These are phyloP conservation scores for Steinernema carpocapsae DNA, from an alignment of 2,888 invertebrate genomes.

Conservation along the genomic window DNA sequence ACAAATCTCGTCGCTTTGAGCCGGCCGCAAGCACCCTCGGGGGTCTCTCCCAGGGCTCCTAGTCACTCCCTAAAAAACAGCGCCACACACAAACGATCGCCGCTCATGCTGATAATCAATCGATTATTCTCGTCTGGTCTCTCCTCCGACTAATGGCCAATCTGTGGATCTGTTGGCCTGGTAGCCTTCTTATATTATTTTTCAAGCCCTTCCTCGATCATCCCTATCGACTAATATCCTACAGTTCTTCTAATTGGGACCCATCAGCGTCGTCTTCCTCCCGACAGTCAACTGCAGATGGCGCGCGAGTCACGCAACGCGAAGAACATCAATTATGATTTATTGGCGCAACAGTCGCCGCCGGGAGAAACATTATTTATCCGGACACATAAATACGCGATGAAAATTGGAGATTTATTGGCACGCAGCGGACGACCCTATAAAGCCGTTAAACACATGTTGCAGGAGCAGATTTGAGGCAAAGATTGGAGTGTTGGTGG, in stretches of 20 bases:
- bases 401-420: conserved; percentile 15
- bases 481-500: not conserved
- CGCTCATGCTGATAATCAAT: conserved; percentile 14
- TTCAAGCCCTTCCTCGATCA: no score
- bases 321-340: conserved; percentile 23
- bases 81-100: conserved; percentile 8
- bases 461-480: not conserved
- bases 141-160: not conserved
- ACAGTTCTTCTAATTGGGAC: no score
- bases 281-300: not conserved
- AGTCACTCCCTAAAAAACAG: conserved; percentile 1
- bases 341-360: not conserved
- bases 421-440: conserved; percentile 6
- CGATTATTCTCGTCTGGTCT: not conserved
- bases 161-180: not conserved
- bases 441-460: conserved; percentile 29
- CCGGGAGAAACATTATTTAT: not conserved
- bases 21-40: not conserved
- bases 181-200: no score
- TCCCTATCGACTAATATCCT: no score
- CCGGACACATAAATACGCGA: not conserved
- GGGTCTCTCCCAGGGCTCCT: not conserved
- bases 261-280: not conserved
- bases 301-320: conserved; percentile 11
- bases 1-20: not conserved